phyloP scores from a whole-genome alignment of 2,113 vertebrate species.

The Equus quagga region DNA sequence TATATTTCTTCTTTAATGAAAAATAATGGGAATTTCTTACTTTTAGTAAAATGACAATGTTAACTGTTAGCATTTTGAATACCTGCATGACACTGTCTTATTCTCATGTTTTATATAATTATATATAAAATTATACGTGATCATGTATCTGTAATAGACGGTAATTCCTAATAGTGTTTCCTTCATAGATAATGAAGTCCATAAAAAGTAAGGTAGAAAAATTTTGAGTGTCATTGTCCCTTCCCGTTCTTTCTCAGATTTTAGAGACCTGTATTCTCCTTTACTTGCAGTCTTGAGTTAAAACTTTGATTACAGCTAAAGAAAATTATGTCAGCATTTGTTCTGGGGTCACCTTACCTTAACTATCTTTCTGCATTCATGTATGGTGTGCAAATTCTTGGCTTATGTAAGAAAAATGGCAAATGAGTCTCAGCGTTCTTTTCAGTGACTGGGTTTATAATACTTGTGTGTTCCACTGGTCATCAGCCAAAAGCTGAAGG shows the following conservation, averaged over 20 bases:
- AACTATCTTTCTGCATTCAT: slow-evolving; percentile 6
- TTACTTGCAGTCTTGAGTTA: not conserved
- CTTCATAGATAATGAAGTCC: not conserved
- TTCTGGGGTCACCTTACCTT: not conserved
- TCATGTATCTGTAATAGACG: not conserved
- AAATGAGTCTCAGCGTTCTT: not conserved
- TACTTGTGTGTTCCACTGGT: not conserved
- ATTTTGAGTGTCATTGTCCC: not conserved
- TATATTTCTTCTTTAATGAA: not conserved
- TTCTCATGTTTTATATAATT: not conserved
- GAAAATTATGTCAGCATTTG: not conserved
- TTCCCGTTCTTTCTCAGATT: not conserved
- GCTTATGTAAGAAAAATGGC: not conserved
- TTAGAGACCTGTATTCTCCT: not conserved
- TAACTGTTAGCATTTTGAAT: not conserved
- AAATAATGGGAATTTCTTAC: not conserved
- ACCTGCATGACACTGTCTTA: not conserved
- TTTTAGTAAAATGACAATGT: not conserved
- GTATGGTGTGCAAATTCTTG: not conserved
- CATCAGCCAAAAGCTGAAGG: not conserved
- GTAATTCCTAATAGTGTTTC: not conserved
- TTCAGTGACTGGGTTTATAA: not conserved
- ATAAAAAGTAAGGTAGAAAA: not conserved
- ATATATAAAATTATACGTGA: not conserved
- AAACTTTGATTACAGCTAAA: not conserved